These are phyloP conservation scores for Callionymus lyra DNA, from an alignment of 2,113 vertebrate genomes.

Conservation along the genomic window DNA sequence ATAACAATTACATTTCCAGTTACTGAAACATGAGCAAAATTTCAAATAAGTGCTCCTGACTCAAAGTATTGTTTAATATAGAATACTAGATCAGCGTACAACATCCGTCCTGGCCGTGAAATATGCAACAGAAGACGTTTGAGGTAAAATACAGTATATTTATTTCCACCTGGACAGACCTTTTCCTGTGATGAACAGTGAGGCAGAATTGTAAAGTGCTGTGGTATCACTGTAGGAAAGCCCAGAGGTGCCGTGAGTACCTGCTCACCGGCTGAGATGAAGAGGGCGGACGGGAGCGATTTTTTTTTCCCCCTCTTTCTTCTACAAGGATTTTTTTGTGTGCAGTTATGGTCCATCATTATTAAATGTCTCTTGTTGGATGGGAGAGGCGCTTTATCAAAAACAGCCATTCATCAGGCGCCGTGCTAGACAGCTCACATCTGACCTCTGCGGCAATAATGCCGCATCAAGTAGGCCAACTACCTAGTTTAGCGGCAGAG, in stretches of 20 bases:
- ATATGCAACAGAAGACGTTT: too few species aligned
- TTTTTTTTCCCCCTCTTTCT: conserved; percentile 37
- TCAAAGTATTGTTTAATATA: conserved; percentile 1
- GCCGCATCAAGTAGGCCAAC: conserved; percentile 95
- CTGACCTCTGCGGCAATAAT: conserved; percentile 96
- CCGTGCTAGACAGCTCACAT: conserved; percentile 77
- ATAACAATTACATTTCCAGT: too few species aligned
- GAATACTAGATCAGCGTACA: too few species aligned
- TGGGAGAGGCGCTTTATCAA: conserved; percentile 80
- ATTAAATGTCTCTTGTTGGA: conserved; percentile 87
- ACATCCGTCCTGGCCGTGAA: too few species aligned
- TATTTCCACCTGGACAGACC: neutral
- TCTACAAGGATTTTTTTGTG: conserved; percentile 70
- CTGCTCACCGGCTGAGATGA: conserved; percentile 42
- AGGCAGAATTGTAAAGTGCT: conserved; percentile 11
- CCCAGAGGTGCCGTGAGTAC: conserved; percentile 24
- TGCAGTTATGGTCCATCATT: conserved; percentile 84
- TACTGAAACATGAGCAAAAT: neutral
- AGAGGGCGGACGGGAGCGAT: conserved; percentile 38
- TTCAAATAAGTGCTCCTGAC: too few species aligned
- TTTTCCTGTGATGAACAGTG: too few species aligned
- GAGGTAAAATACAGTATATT: neutral
- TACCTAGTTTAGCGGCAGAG: conserved; percentile 87
- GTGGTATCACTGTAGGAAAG: conserved; percentile 17
- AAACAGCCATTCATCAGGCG: conserved; percentile 87